Evolutionary conservation across 2,888 invertebrate genomes (phyloP).

Genomic region (Gisinianus flammeolus): DNA sequence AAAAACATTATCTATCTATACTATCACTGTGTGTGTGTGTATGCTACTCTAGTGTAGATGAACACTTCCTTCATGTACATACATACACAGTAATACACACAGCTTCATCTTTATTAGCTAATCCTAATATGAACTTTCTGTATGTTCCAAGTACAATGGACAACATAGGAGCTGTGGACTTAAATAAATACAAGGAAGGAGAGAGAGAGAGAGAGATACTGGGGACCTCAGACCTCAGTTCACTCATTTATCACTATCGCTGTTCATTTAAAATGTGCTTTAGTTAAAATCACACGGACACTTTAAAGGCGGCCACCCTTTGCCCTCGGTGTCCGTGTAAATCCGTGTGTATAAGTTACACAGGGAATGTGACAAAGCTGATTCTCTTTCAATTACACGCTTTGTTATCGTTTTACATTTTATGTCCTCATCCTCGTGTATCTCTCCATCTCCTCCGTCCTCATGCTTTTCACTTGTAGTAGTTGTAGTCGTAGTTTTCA

Average conservation of each 20-base stretch:
- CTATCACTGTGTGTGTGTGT: not conserved
- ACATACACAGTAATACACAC: not conserved
- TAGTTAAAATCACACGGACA: conserved; percentile 18
- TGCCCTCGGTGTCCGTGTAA: conserved; percentile 1
- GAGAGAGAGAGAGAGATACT: not conserved
- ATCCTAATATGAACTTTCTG: not conserved
- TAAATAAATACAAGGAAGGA: not conserved
- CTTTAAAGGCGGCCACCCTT: conserved; percentile 30
- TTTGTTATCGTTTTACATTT: conserved; percentile 31
- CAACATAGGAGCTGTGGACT: not conserved
- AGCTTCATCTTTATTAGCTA: conserved; percentile 24
- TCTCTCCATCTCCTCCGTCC: not conserved
- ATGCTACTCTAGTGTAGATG: not conserved
- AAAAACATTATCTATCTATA: not conserved
- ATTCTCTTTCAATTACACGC: conserved; percentile 35
- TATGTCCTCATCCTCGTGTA: not conserved
- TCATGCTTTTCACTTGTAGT: not conserved
- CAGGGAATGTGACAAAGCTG: conserved; percentile 23
- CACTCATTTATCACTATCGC: conserved; percentile 34
- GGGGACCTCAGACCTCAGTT: conserved; percentile 20
- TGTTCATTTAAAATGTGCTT: conserved; percentile 27
- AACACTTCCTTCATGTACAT: not conserved
- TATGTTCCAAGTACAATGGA: not conserved
- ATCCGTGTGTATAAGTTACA: not conserved
- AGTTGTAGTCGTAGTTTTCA: not conserved